Evolutionary conservation across 2,797 vertebrate genomes (phyloP).

Genomic region (Salmo trutta): DNA sequence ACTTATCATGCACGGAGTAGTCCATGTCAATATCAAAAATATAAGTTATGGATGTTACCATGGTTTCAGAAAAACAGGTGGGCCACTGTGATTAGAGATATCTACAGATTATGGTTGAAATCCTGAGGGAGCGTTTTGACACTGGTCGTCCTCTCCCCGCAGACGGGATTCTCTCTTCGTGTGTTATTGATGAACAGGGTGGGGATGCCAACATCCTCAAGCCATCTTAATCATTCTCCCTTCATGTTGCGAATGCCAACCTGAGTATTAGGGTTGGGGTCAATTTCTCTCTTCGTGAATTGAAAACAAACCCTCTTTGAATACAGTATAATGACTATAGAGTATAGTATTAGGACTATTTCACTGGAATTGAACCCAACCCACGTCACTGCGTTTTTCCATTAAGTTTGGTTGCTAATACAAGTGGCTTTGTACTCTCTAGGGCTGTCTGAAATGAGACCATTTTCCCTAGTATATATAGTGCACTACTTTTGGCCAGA

Average conservation of each 20-base stretch:
- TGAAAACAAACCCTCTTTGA: neutral
- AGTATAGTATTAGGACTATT: no score
- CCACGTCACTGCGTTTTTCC: neutral
- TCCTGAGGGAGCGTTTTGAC: constrained; percentile 61
- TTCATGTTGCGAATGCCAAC: constrained; percentile 29
- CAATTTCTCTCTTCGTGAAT: neutral
- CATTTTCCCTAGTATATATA: no score
- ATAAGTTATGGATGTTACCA: constrained; percentile 63
- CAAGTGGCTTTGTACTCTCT: neutral
- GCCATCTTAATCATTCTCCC: constrained; percentile 43
- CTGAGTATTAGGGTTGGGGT: neutral
- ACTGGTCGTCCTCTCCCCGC: constrained; percentile 22
- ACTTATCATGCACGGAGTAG: constrained; percentile 48
- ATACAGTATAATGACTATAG: neutral
- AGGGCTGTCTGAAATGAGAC: no score
- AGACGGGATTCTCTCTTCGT: constrained; percentile 32
- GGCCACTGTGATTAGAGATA: constrained; percentile 69
- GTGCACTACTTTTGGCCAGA: no score
- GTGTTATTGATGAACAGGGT: constrained; percentile 34
- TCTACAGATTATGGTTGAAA: constrained; percentile 62
- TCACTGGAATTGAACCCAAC: no score
- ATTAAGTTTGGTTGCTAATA: neutral
- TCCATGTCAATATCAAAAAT: constrained; percentile 54
- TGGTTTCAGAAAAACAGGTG: constrained; percentile 66
- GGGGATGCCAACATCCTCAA: constrained; percentile 36